phyloP scores from a whole-genome alignment of 2,888 invertebrate genomes.

The Brachypalpus laphriformis region DNA sequence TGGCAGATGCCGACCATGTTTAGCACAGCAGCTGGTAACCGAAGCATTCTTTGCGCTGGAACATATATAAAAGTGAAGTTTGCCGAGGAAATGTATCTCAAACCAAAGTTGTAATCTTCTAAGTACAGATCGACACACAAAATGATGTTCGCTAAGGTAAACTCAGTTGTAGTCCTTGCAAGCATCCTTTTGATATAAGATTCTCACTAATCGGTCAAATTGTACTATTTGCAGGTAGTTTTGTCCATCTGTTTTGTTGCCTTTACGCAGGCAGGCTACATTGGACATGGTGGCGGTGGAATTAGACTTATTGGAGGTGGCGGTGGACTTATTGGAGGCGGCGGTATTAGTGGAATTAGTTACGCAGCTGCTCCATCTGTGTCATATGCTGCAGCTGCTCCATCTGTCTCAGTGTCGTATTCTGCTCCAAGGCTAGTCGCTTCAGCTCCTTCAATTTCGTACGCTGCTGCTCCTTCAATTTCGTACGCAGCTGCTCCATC shows the following conservation, averaged over 20 bases:
- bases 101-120: conserved; percentile 81
- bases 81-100: conserved; percentile 80
- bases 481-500: conserved; percentile 63
- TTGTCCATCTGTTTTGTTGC: conserved; percentile 79
- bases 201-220: conserved; percentile 44
- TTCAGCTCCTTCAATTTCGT: conserved; percentile 76
- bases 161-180: conserved; percentile 48
- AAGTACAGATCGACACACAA: conserved; percentile 79
- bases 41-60: conserved; percentile 52
- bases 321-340: not conserved
- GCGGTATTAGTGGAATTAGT: not conserved
- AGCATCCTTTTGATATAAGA: conserved; percentile 38
- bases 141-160: conserved; percentile 81
- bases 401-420: conserved; percentile 66
- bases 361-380: conserved; percentile 10
- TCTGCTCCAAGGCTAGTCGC: conserved; percentile 24
- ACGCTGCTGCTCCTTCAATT: conserved; percentile 64
- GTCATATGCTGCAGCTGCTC: conserved; percentile 64
- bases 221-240: conserved; percentile 76
- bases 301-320: not conserved
- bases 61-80: conserved; percentile 81
- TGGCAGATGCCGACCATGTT: conserved; percentile 53
- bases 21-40: conserved; percentile 30
- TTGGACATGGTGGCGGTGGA: conserved; percentile 55
- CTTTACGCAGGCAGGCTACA: conserved; percentile 76